Conservation (phyloP, 2,888 invertebrate species). For the Noctua janthe region DNA sequence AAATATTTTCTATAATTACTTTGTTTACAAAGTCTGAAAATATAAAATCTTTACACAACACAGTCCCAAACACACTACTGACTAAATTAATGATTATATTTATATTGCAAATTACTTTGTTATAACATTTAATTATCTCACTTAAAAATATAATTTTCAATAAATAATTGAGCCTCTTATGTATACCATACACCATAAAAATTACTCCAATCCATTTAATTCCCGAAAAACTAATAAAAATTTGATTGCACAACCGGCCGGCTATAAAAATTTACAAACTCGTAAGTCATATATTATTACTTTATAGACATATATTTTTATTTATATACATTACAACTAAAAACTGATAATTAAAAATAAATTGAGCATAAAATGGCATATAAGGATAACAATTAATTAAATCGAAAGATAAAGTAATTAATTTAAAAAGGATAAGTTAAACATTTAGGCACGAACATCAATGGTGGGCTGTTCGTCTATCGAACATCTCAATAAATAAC, state of each 20-base stretch:
- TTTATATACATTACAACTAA: slow-evolving; percentile 72
- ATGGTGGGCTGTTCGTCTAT: slow-evolving; percentile 62
- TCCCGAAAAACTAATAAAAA: slow-evolving; percentile 73
- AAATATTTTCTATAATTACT: slow-evolving; percentile 73
- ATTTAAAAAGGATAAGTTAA: slow-evolving; percentile 49
- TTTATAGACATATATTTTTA: slow-evolving; percentile 59
- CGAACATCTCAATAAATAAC: slow-evolving; percentile 56
- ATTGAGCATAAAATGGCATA: slow-evolving; percentile 68
- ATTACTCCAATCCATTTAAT: slow-evolving; percentile 72
- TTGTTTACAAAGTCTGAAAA: slow-evolving; percentile 75
- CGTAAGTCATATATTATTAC: slow-evolving; percentile 59
- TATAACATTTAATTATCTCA: slow-evolving; percentile 48
- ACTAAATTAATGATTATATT: slow-evolving; percentile 51
- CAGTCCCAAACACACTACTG: slow-evolving; percentile 37
- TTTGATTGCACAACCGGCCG: slow-evolving; percentile 90
- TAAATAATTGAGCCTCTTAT: slow-evolving; percentile 82
- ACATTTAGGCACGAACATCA: slow-evolving; percentile 58
- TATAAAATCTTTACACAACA: slow-evolving; percentile 64
- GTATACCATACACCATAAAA: slow-evolving; percentile 79
- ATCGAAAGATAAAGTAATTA: slow-evolving; percentile 34
- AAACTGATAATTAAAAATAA: slow-evolving; percentile 57
- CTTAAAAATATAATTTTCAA: slow-evolving; percentile 66
- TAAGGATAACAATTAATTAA: slow-evolving; percentile 58
- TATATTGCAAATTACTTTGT: slow-evolving; percentile 57
- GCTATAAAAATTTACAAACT: slow-evolving; percentile 79